phyloP scores from a whole-genome alignment of 1,140 invertebrate species.

The Laupala kohalensis region DNA sequence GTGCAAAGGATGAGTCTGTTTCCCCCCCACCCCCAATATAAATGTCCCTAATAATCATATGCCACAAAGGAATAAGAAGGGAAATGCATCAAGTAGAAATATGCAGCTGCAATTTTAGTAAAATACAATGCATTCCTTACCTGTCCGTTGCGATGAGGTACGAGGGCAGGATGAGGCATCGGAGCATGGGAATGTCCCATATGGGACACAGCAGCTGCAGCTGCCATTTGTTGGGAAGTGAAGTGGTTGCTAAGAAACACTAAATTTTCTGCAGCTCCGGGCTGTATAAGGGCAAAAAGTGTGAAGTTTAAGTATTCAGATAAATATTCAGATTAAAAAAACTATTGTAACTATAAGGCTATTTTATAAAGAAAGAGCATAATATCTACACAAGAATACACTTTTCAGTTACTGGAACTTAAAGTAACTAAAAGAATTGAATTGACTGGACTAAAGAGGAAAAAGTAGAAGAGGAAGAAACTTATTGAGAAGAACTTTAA shows the following conservation, averaged over 20 bases:
- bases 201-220: not conserved
- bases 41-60: too few relatives aligned
- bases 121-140: not conserved
- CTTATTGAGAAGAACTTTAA: too few relatives aligned
- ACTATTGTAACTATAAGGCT: not conserved
- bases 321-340: not conserved
- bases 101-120: too few relatives aligned
- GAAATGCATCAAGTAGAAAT: too few relatives aligned
- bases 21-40: too few relatives aligned
- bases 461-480: too few relatives aligned
- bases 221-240: slow-evolving; percentile 5
- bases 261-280: slow-evolving; percentile 2
- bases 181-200: not conserved
- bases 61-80: not conserved
- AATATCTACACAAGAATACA: too few relatives aligned
- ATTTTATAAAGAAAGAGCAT: not conserved
- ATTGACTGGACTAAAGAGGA: too few relatives aligned
- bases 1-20: too few relatives aligned
- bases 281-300: too few relatives aligned
- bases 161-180: not conserved
- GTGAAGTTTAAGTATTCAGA: not conserved
- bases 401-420: too few relatives aligned
- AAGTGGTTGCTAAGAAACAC: slow-evolving; percentile 2
- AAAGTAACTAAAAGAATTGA: too few relatives aligned
- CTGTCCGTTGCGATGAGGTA: slow-evolving; percentile 1